Percentiles rank a stretch among this genome's conserved stretches.
phyloP scores from a whole-genome alignment of 2,113 vertebrate genomes.

The Rostratula benghalensis region DNA sequence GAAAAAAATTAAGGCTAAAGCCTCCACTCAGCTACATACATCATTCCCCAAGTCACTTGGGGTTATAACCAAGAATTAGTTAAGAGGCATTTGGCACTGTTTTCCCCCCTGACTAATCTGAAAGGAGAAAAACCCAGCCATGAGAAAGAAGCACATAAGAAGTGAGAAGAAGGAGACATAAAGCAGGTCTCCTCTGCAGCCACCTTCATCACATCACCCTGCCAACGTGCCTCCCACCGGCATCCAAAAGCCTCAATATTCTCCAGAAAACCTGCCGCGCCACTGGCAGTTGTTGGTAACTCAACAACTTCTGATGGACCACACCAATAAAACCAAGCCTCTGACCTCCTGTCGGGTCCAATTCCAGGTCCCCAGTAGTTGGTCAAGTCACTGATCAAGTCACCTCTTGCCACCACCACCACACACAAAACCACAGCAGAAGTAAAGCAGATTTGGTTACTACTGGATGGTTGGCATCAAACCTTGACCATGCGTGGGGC shows the following conservation, averaged over 20 bases:
- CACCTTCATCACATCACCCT: neutral
- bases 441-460: neutral
- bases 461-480: no score
- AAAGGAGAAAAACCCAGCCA: neutral
- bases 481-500: neutral
- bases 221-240: neutral
- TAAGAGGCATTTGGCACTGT: neutral
- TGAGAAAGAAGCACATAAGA: neutral
- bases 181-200: neutral
- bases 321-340: neutral
- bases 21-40: neutral
- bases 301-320: neutral
- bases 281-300: neutral
- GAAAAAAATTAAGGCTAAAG: neutral
- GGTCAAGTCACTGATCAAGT: neutral
- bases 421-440: neutral
- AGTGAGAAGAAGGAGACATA: neutral
- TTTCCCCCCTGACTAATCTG: neutral
- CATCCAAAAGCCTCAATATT: neutral
- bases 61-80: neutral
- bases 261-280: accelerated
- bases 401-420: neutral
- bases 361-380: neutral
- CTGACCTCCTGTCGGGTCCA: neutral
- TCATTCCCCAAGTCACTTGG: neutral